Base-by-base conservation (phyloP, 2,888 invertebrate species). In the Gasteruption jaculator region DNA sequence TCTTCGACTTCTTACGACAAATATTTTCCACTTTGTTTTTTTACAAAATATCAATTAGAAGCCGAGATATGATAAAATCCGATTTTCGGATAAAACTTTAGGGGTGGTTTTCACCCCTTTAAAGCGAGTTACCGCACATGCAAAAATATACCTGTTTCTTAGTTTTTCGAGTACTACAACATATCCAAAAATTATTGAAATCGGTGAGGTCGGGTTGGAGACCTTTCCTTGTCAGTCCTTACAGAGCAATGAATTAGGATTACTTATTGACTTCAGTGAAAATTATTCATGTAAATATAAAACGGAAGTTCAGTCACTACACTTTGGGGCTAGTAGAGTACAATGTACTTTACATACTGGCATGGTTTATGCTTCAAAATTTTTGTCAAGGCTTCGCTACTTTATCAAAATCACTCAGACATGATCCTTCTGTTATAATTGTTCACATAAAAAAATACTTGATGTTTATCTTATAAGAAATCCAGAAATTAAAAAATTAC, bases 181-280 rank as follows among this genome's bases (percentile, higher is more conserved):
- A n/a, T n/a, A n/a, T n/a, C n/a, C n/a, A n/a, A n/a, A n/a, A n/a
- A n/a, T n/a, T n/a, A n/a, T n/a, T n/a, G n/a, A n/a, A n/a, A n/a
- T n/a, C n/a, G n/a, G n/a, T n/a, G n/a, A n/a, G n/a, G n/a, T n/a
- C n/a, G n/a, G n/a, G n/a, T n/a, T n/a, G n/a, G n/a, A n/a, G n/a
- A n/a, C n/a, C n/a, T n/a, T n/a, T n/a, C n/a, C n/a, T n/a, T n/a
- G n/a, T n/a, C n/a, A n/a, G n/a, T n/a, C 19, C 21, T 8, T 36
- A 21, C 19, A 20, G 19, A 24, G 14, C 25, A 32, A 42, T 40
- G 42, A 43, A 22, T 27, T 46, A 16, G 43, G 18, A 34, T n/a
- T 47, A 11, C 33, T 45, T 7, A 45, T 49, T 12, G 46, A 51
- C 35, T 50, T 45, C 30, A 46, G 41, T 41, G 42, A 48, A 35